A percentile compares a stretch with the other conserved stretches of the same genome.
These are phyloP conservation scores for Rhodophaea formosa DNA, from an alignment of 2,888 invertebrate genomes.

Conservation along the genomic window DNA sequence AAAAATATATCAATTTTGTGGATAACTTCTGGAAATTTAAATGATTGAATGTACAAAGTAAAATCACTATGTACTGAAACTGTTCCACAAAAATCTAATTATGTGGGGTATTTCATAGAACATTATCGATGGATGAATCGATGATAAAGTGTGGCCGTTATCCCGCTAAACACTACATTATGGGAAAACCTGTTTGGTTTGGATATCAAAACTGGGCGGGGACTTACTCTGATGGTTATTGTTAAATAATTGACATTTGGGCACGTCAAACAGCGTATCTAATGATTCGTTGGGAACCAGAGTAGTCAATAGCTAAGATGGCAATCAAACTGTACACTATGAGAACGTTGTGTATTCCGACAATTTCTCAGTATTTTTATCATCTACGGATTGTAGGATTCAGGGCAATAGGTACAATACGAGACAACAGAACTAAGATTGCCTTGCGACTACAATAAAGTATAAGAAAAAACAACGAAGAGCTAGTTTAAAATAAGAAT, in stretches of 20 bases:
- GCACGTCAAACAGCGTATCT: neutral
- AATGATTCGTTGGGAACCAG: conserved; percentile 3
- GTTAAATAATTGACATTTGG: conserved; percentile 4
- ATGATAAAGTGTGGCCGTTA: conserved; percentile 29
- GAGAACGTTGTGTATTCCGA: conserved; percentile 30
- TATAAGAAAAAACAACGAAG: conserved; percentile 33
- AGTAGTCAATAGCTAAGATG: conserved; percentile 28
- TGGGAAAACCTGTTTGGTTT: conserved; percentile 32
- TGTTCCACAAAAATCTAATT: conserved; percentile 13
- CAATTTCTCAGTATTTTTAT: conserved; percentile 27
- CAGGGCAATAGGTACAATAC: conserved; percentile 30
- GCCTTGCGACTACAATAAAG: conserved; percentile 28
- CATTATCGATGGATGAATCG: conserved; percentile 27
- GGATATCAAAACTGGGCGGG: conserved; percentile 32
- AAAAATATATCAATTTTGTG: conserved; percentile 18
- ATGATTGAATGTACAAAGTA: conserved; percentile 22
- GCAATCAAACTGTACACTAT: conserved; percentile 23
- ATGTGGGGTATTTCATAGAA: conserved; percentile 25
- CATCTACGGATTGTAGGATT: conserved; percentile 27
- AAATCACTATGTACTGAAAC: conserved; percentile 15
- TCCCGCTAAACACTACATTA: conserved; percentile 27
- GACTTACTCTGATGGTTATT: conserved; percentile 22
- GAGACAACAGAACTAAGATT: conserved; percentile 34
- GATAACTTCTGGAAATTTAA: conserved; percentile 4
- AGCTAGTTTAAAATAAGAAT: conserved; percentile 30